phyloP scores from a whole-genome alignment of 2,888 invertebrate species.

The Drosophila colorata region DNA sequence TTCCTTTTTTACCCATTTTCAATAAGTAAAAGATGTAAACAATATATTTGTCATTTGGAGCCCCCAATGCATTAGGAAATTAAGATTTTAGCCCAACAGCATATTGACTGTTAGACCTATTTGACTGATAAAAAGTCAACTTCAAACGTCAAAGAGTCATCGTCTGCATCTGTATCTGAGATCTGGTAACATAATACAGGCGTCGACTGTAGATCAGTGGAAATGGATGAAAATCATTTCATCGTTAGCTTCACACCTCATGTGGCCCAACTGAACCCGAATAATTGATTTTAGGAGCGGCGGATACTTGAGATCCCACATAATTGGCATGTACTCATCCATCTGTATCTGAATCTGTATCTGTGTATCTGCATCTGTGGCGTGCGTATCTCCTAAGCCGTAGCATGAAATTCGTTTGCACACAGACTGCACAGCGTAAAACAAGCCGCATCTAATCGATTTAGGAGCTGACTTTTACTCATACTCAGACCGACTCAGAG shows the following conservation, averaged over 20 bases:
- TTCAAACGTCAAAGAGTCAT: conserved; percentile 14
- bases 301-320: conserved; percentile 55
- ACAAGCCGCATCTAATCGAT: conserved; percentile 78
- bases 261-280: conserved; percentile 40
- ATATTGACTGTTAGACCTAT: too few species aligned
- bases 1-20: too few species aligned
- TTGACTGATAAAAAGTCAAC: neutral
- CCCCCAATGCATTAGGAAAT: too few species aligned
- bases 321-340: conserved; percentile 28
- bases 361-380: conserved; percentile 26
- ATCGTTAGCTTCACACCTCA: conserved; percentile 70
- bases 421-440: conserved; percentile 52
- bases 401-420: conserved; percentile 69
- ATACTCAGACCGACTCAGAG: neutral
- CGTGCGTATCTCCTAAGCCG: conserved; percentile 49
- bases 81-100: too few species aligned
- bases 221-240: conserved; percentile 47
- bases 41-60: too few species aligned
- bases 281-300: conserved; percentile 68
- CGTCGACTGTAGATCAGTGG: conserved; percentile 10
- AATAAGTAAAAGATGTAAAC: too few species aligned
- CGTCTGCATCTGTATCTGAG: neutral
- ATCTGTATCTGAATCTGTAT: conserved; percentile 14
- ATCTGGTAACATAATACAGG: conserved; percentile 23
- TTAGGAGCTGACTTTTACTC: conserved; percentile 36